Evolutionary conservation across 2,113 vertebrate genomes (phyloP), one percentile per base, ranked within the genome.

Genomic region (Lucifuga dentata): DNA sequence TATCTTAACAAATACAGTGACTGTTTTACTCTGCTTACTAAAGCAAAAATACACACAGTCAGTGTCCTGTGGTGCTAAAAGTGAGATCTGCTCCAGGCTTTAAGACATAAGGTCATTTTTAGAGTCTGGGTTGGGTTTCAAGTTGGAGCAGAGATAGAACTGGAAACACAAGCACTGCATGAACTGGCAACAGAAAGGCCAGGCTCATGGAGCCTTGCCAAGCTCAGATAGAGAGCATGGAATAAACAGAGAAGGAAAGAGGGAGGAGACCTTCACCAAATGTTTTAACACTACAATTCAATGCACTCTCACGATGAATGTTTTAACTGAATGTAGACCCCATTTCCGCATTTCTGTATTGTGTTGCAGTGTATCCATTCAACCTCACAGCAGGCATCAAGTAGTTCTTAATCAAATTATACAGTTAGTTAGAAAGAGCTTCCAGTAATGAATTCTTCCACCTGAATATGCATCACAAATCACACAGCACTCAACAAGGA

Each of bases 321-420:
- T 73, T 90, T 85, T 77, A 90, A 88, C 82, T 80, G 76, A 89
- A 89, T 85, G 82, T 90, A 92, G 87, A 87, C 90, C 91, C 89
- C 84, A 86, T 92, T 85, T 81, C 87, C 66, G 85, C 72, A 62
- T 86, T 88, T 81, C 73, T 86, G 74, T 71, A 64, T 79, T 65
- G 75, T 68, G 73, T 87, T 76, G 87, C 86, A 88, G 81, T 83
- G 78, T 82, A 77, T 87, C 78, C 76, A 88, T 92, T 93, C 87
- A 92, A 76, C 83, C 78, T 75, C 86, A 63, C 84, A 87, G 86
- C 88, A 62, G 80, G 86, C 64, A 60, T 89, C 71, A 74, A 92
- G 90, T 88, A 86, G 81, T 88, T 92, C 86, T 90, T 94, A 90
- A 90, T 90, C 76, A 90, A 91, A 92, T 90, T 86, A 92, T 85